Evolutionary conservation across 2,113 vertebrate genomes (phyloP), one percentile per base, ranked within the genome.

Genomic region (Cavia aperea): DNA sequence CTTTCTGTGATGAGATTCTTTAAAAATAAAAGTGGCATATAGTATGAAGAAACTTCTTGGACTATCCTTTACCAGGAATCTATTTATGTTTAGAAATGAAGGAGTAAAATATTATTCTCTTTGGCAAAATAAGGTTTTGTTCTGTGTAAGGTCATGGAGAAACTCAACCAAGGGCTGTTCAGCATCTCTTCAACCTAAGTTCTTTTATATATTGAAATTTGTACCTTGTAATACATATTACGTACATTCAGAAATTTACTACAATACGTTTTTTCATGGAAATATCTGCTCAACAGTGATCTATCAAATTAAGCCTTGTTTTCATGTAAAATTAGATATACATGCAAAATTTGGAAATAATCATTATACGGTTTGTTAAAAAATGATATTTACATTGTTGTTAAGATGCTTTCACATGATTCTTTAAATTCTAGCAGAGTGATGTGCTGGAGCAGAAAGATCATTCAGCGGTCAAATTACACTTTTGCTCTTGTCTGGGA

Each of bases 41-140:
- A 62, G 29, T 36, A 65, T 92, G 62, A 65, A n/a, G 72, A 39
- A 65, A 21, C 43, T 6, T 51, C 39, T 46, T 68, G 43, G 73
- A 72, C 7, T 79, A 60, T 88, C 68, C 46, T 72, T 85, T 26
- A 62, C 73, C 24, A 46, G 65, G 21, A 87, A 82, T 93, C 79
- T 86, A 68, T 56, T 89, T 94, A 93, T 81, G 73, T 66, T 66
- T 91, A 43, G 46, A 92, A 88, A 68, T 9, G n/a, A 23, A 79
- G 33, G 21, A 43, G 7, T 88, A 72, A 92, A 84, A 39, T 54
- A 39, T 13, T 68, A 5, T 81, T 93, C 75, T 75, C 36, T 43
- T 58, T 66, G n/a, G 13, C 73, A 62, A 93, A 89, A 58, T 62
- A 84, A 7, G 18, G 49, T 90, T 81, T 94, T 49, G 16, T 56